Conservation (phyloP, 2,797 vertebrate species). For the Mormyrops attenuatus region DNA sequence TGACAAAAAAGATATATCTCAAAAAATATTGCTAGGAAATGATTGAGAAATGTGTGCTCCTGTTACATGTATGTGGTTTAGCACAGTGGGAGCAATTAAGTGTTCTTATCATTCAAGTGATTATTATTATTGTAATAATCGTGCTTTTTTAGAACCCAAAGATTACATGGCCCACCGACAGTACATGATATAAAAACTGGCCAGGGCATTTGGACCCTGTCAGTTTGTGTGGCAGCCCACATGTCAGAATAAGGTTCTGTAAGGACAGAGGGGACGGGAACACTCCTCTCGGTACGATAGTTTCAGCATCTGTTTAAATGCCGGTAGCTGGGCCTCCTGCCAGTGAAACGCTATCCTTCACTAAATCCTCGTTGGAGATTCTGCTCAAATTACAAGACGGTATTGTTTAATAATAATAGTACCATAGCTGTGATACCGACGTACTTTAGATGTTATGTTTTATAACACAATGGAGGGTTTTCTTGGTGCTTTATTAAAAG, state of each 20-base stretch:
- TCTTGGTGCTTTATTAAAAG: not conserved
- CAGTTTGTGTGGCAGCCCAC: not conserved
- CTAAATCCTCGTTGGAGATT: not conserved
- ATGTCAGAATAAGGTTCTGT: not conserved
- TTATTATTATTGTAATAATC: not conserved
- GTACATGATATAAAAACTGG: not conserved
- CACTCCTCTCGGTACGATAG: not conserved
- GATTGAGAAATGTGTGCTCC: not conserved
- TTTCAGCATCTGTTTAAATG: not conserved
- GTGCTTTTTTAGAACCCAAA: not conserved
- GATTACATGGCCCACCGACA: not conserved
- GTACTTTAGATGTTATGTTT: not conserved
- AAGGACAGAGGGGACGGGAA: not conserved
- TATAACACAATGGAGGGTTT: not conserved
- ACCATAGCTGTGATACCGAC: not conserved
- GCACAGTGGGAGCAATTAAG: not conserved
- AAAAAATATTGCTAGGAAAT: not conserved
- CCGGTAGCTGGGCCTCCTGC: constrained; percentile 10
- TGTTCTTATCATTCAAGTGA: not conserved
- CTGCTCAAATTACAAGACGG: not conserved
- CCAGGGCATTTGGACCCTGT: not conserved
- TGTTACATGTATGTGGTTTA: not conserved
- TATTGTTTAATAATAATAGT: constrained; percentile 13
- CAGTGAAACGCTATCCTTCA: not conserved
- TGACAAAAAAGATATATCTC: not conserved